phyloP scores from a whole-genome alignment of 2,113 vertebrate genomes.

The Protomyctophum bolini region DNA sequence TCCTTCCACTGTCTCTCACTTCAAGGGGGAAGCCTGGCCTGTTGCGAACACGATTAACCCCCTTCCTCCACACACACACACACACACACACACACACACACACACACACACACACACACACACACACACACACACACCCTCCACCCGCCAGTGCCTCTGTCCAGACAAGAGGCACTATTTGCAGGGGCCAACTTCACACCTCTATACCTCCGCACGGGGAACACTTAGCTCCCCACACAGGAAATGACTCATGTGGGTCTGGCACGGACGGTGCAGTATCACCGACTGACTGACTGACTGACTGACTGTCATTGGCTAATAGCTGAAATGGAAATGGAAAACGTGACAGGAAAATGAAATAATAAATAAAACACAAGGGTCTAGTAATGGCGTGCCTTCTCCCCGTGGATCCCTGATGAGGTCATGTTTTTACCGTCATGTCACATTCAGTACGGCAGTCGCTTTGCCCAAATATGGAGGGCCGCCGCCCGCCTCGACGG shows the following conservation, averaged over 20 bases:
- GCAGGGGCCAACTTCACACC: constrained; percentile 53
- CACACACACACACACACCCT: not conserved
- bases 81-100: constrained; percentile 5
- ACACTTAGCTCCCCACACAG: constrained; percentile 17
- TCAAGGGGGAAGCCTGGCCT: constrained; percentile 78
- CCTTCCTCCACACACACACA: constrained; percentile 58
- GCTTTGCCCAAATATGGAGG: not conserved
- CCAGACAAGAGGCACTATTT: constrained; percentile 37
- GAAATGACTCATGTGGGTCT: constrained; percentile 41
- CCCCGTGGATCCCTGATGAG: no score
- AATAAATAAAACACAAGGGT: not conserved
- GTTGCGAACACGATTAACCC: constrained; percentile 78
- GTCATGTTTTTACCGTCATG: no score
- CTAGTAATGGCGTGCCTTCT: no score
- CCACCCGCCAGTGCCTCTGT: not conserved
- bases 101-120: not conserved
- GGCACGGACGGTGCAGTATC: not conserved
- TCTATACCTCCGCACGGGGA: constrained; percentile 9
- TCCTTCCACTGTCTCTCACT: constrained; percentile 81
- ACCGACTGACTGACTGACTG: not conserved
- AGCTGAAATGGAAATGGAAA: not conserved
- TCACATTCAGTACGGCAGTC: no score
- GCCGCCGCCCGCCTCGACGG: no score
- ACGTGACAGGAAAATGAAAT: not conserved
- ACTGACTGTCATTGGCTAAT: not conserved